These are phyloP conservation scores for Lasiommata megera DNA, from an alignment of 2,888 invertebrate species.

Conservation along the genomic window DNA sequence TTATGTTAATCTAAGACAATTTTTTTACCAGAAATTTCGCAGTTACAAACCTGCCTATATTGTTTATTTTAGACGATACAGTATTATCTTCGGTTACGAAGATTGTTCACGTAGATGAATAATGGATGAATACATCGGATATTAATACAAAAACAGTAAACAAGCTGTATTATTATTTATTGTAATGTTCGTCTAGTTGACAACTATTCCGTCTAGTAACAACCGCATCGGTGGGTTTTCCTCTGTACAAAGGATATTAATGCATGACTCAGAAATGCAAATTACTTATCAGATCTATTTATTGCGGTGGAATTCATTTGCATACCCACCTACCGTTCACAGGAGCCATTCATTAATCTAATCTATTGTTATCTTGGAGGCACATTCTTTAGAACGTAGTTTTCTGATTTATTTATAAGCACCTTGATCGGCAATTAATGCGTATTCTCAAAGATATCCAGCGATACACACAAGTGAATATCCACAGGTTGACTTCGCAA, in stretches of 20 bases:
- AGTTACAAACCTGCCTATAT: no score
- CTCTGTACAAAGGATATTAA: constrained; percentile 14
- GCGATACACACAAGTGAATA: no score
- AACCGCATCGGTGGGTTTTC: constrained; percentile 11
- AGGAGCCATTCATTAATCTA: not conserved
- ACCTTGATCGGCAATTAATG: no score
- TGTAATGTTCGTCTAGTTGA: constrained; percentile 11
- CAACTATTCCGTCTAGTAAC: constrained; percentile 14
- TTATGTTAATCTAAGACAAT: no score
- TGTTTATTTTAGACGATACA: no score
- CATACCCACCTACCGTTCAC: not conserved
- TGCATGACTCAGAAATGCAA: constrained; percentile 17
- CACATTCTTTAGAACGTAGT: not conserved
- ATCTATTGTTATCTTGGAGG: constrained; percentile 2
- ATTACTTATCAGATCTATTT: constrained; percentile 15
- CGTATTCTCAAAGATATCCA: no score
- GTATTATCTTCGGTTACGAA: no score
- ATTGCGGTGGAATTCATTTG: constrained; percentile 10
- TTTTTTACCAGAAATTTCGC: no score
- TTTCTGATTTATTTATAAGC: not conserved
- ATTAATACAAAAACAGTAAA: constrained; percentile 5
- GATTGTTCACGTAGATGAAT: not conserved
- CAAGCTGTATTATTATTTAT: constrained; percentile 7
- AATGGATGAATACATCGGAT: not conserved
- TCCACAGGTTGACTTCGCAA: no score